Conservation (phyloP, 2,888 invertebrate genomes). For the Leptopilina drosophilae region DNA sequence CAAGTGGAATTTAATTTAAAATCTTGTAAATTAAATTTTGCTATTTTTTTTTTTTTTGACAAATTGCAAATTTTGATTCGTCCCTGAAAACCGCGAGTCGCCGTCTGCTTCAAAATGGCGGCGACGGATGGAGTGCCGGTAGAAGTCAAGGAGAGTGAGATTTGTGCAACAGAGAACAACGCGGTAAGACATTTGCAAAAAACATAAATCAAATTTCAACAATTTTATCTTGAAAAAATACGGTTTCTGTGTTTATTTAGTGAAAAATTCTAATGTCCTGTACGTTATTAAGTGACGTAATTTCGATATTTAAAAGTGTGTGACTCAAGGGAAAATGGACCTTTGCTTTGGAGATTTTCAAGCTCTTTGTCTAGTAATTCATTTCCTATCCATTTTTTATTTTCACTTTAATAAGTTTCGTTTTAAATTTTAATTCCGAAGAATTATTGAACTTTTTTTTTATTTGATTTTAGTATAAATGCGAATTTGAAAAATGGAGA, state of each 20-base stretch:
- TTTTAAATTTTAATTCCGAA: not conserved
- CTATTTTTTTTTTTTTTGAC: not conserved
- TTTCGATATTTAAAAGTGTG: conserved; percentile 27
- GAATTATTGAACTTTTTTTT: not conserved
- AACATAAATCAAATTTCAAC: not conserved
- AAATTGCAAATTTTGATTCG: not conserved
- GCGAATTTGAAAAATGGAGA: not conserved
- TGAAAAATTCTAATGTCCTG: conserved; percentile 11
- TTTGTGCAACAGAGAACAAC: conserved; percentile 62
- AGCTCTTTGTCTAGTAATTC: conserved; percentile 25
- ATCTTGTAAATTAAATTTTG: not conserved
- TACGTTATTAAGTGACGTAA: conserved; percentile 40
- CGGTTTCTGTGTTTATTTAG: conserved; percentile 12
- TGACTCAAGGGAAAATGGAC: conserved; percentile 35
- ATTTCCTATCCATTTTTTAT: not conserved
- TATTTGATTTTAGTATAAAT: not conserved
- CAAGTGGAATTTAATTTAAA: not conserved
- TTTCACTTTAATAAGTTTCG: not conserved
- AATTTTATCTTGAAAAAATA: not conserved
- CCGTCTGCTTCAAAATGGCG: conserved; percentile 74
- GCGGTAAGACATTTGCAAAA: conserved; percentile 21
- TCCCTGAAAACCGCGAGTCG: conserved; percentile 42
- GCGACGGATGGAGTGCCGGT: conserved; percentile 71
- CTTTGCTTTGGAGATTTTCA: conserved; percentile 29
- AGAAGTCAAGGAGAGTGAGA: conserved; percentile 67